A percentile compares a stretch with the other conserved stretches of the same genome.
These are phyloP conservation scores for Brachycybe producta DNA, from an alignment of 2,888 invertebrate genomes.

Conservation along the genomic window DNA sequence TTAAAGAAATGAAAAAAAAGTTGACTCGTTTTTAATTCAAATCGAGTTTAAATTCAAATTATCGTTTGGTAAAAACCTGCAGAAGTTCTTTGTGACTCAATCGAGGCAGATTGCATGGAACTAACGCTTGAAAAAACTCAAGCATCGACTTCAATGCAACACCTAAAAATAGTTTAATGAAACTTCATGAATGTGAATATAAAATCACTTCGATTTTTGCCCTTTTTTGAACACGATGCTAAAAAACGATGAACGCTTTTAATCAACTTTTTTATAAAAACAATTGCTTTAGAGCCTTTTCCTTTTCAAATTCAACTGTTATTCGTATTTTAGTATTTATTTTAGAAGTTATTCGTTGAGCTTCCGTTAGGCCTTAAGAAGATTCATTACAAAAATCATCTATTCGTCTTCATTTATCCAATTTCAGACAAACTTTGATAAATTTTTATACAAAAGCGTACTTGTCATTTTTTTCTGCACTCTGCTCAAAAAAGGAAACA, in stretches of 20 bases:
- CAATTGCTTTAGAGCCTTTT: no score
- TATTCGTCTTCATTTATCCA: no score
- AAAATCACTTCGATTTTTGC: not conserved
- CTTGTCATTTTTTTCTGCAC: no score
- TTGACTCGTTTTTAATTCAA: not conserved
- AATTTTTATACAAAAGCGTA: no score
- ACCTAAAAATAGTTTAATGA: conserved; percentile 40
- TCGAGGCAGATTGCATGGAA: conserved; percentile 58
- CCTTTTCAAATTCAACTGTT: no score
- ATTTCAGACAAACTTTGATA: no score
- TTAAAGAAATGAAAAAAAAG: conserved; percentile 18
- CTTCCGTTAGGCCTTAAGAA: no score
- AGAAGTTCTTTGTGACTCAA: conserved; percentile 70
- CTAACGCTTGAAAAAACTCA: conserved; percentile 84
- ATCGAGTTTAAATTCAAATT: not conserved
- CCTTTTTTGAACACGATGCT: not conserved
- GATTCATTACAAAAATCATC: no score
- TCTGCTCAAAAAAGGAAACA: conserved; percentile 16
- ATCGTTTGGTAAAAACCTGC: conserved; percentile 2
- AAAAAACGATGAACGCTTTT: conserved; percentile 1
- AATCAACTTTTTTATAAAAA: not conserved
- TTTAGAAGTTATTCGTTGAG: no score
- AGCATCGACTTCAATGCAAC: conserved; percentile 81
- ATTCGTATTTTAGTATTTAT: no score
- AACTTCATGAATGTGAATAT: conserved; percentile 5